Conservation (phyloP, 2,797 vertebrate species). For the Leptodactylus fallax region DNA sequence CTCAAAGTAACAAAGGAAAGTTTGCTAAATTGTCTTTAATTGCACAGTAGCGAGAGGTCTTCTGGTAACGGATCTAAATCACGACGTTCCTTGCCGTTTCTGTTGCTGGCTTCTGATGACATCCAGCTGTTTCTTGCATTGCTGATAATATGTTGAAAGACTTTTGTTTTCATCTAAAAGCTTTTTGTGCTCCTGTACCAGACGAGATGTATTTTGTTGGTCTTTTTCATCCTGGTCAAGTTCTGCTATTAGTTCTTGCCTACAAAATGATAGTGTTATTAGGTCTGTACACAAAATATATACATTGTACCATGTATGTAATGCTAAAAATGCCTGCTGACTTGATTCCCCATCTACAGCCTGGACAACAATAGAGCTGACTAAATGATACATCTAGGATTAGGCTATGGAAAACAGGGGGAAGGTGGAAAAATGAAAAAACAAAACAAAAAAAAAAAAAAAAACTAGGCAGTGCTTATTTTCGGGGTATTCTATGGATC, state of each 20-base stretch:
- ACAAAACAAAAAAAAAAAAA: too few relatives aligned
- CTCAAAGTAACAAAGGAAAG: constrained; percentile 74
- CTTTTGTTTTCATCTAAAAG: constrained; percentile 98
- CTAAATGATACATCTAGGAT: too few relatives aligned
- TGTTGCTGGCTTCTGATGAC: constrained; percentile 97
- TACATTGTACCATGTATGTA: not conserved
- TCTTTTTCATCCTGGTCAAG: constrained; percentile 99
- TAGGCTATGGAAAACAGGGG: too few relatives aligned
- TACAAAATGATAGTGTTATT: constrained; percentile 67
- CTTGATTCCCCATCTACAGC: too few relatives aligned
- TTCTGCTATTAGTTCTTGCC: constrained; percentile 97
- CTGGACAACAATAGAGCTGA: too few relatives aligned
- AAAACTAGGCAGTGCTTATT: too few relatives aligned
- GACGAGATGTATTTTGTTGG: constrained; percentile 98
- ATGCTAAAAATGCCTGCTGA: not conserved
- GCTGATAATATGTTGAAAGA: constrained; percentile 96
- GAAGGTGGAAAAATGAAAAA: too few relatives aligned
- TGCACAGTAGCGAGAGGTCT: constrained; percentile 78
- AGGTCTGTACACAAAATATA: too few relatives aligned
- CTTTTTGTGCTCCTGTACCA: constrained; percentile 99
- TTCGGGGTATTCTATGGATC: too few relatives aligned
- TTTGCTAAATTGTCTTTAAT: constrained; percentile 72
- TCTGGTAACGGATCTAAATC: constrained; percentile 78
- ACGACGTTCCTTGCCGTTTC: constrained; percentile 97
- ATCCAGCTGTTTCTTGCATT: constrained; percentile 99